Base-by-base conservation (phyloP, 2,888 invertebrate genomes). In the Stratiomys singularior region DNA sequence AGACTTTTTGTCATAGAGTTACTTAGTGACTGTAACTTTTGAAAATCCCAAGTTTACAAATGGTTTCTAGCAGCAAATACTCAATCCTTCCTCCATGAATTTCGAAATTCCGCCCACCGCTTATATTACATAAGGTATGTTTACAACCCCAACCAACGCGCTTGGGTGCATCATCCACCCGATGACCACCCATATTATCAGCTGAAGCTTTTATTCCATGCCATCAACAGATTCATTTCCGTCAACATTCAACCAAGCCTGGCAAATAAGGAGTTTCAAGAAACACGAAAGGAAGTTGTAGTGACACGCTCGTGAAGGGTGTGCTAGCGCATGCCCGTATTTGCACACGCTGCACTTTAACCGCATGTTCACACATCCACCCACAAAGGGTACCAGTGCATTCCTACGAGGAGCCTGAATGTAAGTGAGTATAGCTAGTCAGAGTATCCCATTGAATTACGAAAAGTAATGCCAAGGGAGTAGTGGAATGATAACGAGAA, bases 141-240 rank as follows among this genome's bases (percentile, higher is more conserved):
- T 74, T 58, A 69, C 47, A 58, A 52, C 58, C 72, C 58, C 74
- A 52, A 28, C 28, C 58, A 1, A 28, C 27, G 9, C 23, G n/a
- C 27, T 21, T 30, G 56, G n/a, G n/a, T 58, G 58, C 72, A 58
- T 23, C 44, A 23, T 3, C 74, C 74, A 58, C 58, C 30, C 58
- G 30, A 74, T 37, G 3, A n/a, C 37, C 74, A 74, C 74, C 58
- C 74, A 37, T 60, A 37, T 30, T 58, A 74, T 58, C 74, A 74
- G 74, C 74, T 74, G 74, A 30, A 58, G 74, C 74, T 74, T 74
- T 74, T 21, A 37, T 28, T 72, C n/a, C 30, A 72, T 60, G 74
- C 23, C 23, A 74, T 23, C 58, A 69, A 46, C 37, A 21, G 58
- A 30, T 69, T 58, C 52, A 74, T 60, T 74, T 74, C 74, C 74